Base-by-base conservation (phyloP, 2,113 vertebrate genomes). In the Corvus moneduloides region DNA sequence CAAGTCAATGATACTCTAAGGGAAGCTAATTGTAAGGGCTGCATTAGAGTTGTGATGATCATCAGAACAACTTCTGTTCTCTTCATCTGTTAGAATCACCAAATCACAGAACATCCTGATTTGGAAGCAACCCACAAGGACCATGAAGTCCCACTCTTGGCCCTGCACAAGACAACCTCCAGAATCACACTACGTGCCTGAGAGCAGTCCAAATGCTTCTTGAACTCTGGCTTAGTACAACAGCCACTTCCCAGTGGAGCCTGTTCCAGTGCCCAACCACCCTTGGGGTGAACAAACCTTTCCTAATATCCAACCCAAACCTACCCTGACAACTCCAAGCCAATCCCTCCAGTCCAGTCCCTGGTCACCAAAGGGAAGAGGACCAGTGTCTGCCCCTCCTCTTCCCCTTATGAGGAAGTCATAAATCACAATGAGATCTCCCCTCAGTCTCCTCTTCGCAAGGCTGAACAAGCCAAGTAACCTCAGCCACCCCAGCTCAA, bases 271-370 rank as follows among this genome's bases (percentile, higher is more conserved):
- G 10, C 8, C 32, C 27, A 52, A 16, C 7, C 4, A 12, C 4
- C 4, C 32, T 23, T 4, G 2, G 8, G 12, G 2, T 44, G 10
- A 59, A 39, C 37, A 59, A 37, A 64, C 8, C 19, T 56, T 56
- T 37, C 8, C 13, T 59, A 44, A 59, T 33, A 44, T 16, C 19
- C 27, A 66, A 37, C 26, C 14, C 15, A 64, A 88, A 35, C 14
- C 14, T 23, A 22, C 20, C 10, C 13, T 28, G 33, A 52, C 7
- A 74, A 28, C 15, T 23, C 24, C 37, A 66, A 48, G 22, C 22
- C 44, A 43, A 20, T 44, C 7, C 23, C 23, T 66, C 0, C 0
- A 8, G 14, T 24, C 10, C 18, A 37, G 12, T 58, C 27, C 27
- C 26, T 28, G 27, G 43, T 28, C 15, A 58, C 22, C 21, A 58